phyloP scores from a whole-genome alignment of 2,797 vertebrate genomes.

The Luscinia luscinia region DNA sequence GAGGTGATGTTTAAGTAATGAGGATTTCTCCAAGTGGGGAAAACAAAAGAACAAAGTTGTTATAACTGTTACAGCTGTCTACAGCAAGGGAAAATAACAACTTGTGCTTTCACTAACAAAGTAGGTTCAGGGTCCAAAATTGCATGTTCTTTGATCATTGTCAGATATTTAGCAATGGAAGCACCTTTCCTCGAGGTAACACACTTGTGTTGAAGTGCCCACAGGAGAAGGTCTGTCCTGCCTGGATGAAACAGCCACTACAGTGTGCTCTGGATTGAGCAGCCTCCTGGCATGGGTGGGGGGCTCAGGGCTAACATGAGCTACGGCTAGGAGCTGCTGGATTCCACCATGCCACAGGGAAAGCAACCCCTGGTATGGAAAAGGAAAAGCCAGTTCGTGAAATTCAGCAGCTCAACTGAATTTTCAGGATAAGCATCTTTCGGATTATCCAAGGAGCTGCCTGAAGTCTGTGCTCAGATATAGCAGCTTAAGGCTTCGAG shows the following conservation, averaged over 20 bases:
- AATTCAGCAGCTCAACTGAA: neutral
- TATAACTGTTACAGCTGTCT: slow-evolving; percentile 59
- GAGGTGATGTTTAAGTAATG: slow-evolving; percentile 65
- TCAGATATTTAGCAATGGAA: neutral
- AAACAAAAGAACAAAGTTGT: slow-evolving; percentile 69
- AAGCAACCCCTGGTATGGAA: neutral
- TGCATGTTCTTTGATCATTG: neutral
- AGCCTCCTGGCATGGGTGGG: neutral
- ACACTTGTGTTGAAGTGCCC: neutral
- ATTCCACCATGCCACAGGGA: rapidly evolving
- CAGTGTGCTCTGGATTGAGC: rapidly evolving
- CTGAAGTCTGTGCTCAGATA: neutral
- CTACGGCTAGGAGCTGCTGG: neutral
- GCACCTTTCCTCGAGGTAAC: neutral
- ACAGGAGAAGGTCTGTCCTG: neutral
- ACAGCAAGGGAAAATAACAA: neutral
- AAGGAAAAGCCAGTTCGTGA: neutral
- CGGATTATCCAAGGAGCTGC: neutral
- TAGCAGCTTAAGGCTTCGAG: neutral
- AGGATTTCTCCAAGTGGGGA: slow-evolving; percentile 64
- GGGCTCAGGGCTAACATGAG: neutral
- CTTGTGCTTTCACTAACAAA: neutral
- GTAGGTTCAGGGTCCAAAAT: neutral
- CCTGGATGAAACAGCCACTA: neutral
- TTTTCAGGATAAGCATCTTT: slow-evolving; percentile 3